A percentile compares a stretch with the other conserved stretches of the same genome.
Conservation (phyloP, 1,140 invertebrate species). For the Drosophila carrolli region DNA sequence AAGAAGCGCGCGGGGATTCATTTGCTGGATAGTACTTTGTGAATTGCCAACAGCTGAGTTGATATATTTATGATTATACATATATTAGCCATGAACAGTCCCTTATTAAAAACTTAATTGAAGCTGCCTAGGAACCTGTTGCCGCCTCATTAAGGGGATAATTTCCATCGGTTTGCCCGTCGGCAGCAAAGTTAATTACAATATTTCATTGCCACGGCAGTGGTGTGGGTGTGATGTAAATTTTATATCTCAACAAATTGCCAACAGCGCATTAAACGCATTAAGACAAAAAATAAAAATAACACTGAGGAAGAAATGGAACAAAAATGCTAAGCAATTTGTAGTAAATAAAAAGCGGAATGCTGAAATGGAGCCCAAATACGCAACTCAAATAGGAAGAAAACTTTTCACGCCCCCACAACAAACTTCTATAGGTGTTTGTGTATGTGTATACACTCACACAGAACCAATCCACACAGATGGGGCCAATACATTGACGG, state of each 20-base stretch:
- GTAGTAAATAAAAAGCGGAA: conserved; percentile 57
- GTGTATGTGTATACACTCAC: not conserved
- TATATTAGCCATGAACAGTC: conserved; percentile 66
- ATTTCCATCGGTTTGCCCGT: conserved; percentile 38
- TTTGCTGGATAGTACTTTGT: conserved; percentile 3
- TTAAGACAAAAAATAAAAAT: conserved; percentile 27
- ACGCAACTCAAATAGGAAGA: conserved; percentile 56
- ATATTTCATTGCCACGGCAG: conserved; percentile 56
- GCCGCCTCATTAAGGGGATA: conserved; percentile 61
- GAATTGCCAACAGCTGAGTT: conserved; percentile 37
- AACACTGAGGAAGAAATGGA: conserved; percentile 20
- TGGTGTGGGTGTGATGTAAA: conserved; percentile 6
- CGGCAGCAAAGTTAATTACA: conserved; percentile 69
- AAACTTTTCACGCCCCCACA: conserved; percentile 39
- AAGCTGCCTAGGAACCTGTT: conserved; percentile 59
- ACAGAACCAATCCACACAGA: conserved; percentile 14
- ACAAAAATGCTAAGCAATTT: conserved; percentile 59
- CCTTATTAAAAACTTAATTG: conserved; percentile 56
- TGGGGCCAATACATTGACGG: conserved; percentile 30
- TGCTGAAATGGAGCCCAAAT: conserved; percentile 42
- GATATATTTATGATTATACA: conserved; percentile 66
- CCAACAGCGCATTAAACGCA: conserved; percentile 48
- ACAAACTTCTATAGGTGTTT: conserved; percentile 4
- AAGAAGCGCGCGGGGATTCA: not conserved
- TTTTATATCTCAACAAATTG: conserved; percentile 58